A percentile compares a stretch with the other conserved stretches of the same genome.
These are phyloP conservation scores for Priocnemis perturbator DNA, from an alignment of 2,888 invertebrate species.

Conservation along the genomic window DNA sequence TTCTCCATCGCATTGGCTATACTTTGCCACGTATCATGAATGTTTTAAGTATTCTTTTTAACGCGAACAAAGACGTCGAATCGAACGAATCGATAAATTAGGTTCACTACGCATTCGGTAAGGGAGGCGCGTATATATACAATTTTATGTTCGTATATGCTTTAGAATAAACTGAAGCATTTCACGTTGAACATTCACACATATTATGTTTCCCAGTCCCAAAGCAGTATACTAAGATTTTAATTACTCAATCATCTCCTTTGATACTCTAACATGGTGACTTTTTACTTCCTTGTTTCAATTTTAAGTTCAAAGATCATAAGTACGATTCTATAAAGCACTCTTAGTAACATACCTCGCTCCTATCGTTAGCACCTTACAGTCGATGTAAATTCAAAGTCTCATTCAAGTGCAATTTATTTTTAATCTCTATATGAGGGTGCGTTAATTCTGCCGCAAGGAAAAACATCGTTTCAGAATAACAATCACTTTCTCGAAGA, in stretches of 20 bases:
- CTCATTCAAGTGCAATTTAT: no score
- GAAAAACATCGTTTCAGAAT: no score
- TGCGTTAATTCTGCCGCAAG: no score
- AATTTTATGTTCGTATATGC: constrained; percentile 41
- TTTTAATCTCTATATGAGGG: no score
- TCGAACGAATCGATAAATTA: not conserved
- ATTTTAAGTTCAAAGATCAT: not conserved
- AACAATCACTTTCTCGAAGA: no score
- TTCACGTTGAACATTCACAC: constrained; percentile 39
- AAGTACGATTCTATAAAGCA: not conserved
- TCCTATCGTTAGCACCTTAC: no score
- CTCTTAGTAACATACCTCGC: no score
- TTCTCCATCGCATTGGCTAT: not conserved
- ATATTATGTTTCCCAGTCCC: constrained; percentile 30
- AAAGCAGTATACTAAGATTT: not conserved
- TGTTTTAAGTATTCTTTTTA: not conserved
- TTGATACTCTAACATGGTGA: not conserved
- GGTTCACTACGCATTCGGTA: not conserved
- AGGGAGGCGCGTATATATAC: constrained; percentile 26
- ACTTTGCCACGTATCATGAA: not conserved
- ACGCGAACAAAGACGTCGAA: not conserved
- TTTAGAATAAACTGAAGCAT: constrained; percentile 49
- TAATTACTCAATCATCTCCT: no score
- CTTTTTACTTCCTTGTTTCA: not conserved
- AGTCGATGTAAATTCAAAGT: no score